Base-by-base conservation (phyloP, 2,888 invertebrate genomes). In the Diarsia mendica region DNA sequence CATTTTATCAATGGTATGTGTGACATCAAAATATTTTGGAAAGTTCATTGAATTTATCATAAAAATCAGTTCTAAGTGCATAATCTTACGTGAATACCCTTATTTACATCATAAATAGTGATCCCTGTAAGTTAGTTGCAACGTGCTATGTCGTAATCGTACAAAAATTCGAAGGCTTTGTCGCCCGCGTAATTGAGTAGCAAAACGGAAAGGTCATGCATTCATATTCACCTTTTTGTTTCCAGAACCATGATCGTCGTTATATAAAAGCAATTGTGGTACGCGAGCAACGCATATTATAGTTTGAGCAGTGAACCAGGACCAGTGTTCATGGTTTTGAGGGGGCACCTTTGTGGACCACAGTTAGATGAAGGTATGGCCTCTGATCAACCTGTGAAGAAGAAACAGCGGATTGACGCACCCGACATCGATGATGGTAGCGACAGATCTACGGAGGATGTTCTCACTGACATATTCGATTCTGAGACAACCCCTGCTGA, bases 331-430 rank as follows among this genome's bases (percentile, higher is more conserved):
- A 97, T 97, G 97, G 97, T 97, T 97, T 97, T 97, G 95, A 96
- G 97, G 93, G 96, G 97, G 94, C 96, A 97, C 90, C 94, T 96
- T 90, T 97, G 96, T 91, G 91, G 92, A 93, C 94, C 95, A 93
- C 95, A 95, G 93, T 94, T 96, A 93, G 95, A 96, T 95, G 96
- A 96, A 95, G 97, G 95, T 89, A 98, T 98, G 98, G 97, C 97
- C 91, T 97, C 97, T 87, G 98, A 98, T 95, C 98, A 98, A 95
- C 98, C 98, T 86, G 98, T 98, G 89, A 98, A 98, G 93, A 98
- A 98, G 96, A 98, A 98, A 92, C 97, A 98, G 92, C 97, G 98
- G 90, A 97, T 98, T 87, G 97, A 97, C 86, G 97, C 97, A 13
- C 97, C 97, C 15, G 97, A 97, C 81, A 97, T 97, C 67, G 97